Evolutionary conservation across 1,140 invertebrate genomes (phyloP), one percentile per base, ranked within the genome.

Genomic region (Panagrolaimus sp.): DNA sequence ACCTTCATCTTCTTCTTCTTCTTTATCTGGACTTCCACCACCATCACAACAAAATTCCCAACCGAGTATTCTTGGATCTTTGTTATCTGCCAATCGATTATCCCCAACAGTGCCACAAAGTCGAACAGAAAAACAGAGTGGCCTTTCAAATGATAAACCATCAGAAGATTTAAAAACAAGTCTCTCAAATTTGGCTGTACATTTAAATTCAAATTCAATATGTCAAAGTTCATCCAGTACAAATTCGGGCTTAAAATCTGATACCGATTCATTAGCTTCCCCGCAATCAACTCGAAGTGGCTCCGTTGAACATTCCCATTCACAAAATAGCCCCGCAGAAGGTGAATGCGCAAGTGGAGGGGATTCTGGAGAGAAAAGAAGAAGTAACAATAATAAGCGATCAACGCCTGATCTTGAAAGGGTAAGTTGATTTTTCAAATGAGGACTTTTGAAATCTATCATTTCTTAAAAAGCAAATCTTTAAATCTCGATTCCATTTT

Each of bases 81-180:
- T 79, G 24, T 66, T 79, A 12, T 58, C 77, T 15, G 62, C 67
- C 3, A 64, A 76, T 12, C 70, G 77, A 38, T 24, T 67, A 12
- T 78, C 75, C 9, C 78, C 78, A 9, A 67, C 75, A 24, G 78
- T 79, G 21, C 78, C 78, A n/a, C 76, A 81, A 58, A 81, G 78
- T 38, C 28, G 79, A 52, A 79, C 78, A n/a, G 78, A 79, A 68
- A 67, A 71, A 24, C 74, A 76, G 32, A 78, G 75, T 1, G 78
- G 78, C 2, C 71, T 79, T 58, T 26, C 44, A 26, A 71, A 71
- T 15, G 26, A 47, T 12, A 71, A 69, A 1, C 21, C 32, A 71
- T 38, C 52, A 1, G 52, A 58, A 55, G n/a, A 73, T 38, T 4
- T 24, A 32, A 52, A 68, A 69, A 10, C 46, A 64, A 45, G 48